Evolutionary conservation across 2,888 invertebrate genomes (phyloP).

Genomic region (Plagodis dolabraria): DNA sequence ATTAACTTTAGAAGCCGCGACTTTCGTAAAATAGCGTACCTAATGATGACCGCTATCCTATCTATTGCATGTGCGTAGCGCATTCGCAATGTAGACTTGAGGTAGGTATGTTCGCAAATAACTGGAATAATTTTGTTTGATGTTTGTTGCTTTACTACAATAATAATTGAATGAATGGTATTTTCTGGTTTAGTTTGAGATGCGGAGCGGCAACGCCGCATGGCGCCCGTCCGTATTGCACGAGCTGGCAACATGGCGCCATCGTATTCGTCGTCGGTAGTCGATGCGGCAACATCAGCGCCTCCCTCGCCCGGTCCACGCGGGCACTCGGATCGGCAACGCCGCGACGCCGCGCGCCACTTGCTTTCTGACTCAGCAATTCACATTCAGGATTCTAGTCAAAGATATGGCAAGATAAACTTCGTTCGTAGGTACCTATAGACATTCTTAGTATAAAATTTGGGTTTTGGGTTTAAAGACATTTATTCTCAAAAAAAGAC

Average conservation of each 20-base stretch:
- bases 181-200: conserved; percentile 62
- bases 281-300: conserved; percentile 62
- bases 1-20: too few species aligned
- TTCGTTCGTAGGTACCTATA: not conserved
- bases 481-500: too few species aligned
- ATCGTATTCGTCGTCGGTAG: conserved; percentile 51
- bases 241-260: conserved; percentile 77
- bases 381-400: conserved; percentile 56
- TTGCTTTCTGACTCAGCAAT: conserved; percentile 73
- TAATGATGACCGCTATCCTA: too few species aligned
- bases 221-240: conserved; percentile 66
- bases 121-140: conserved; percentile 52
- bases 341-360: conserved; percentile 40
- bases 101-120: conserved; percentile 45
- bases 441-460: not conserved
- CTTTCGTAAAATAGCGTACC: too few species aligned
- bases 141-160: conserved; percentile 51
- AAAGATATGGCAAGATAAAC: conserved; percentile 20
- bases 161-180: conserved; percentile 79
- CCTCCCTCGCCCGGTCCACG: conserved; percentile 36
- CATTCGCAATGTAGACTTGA: too few species aligned
- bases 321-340: conserved; percentile 65
- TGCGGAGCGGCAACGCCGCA: conserved; percentile 66
- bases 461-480: too few species aligned
- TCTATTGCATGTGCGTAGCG: too few species aligned